Base-by-base conservation (phyloP, 2,797 vertebrate species). In the Bovichtus variegatus region DNA sequence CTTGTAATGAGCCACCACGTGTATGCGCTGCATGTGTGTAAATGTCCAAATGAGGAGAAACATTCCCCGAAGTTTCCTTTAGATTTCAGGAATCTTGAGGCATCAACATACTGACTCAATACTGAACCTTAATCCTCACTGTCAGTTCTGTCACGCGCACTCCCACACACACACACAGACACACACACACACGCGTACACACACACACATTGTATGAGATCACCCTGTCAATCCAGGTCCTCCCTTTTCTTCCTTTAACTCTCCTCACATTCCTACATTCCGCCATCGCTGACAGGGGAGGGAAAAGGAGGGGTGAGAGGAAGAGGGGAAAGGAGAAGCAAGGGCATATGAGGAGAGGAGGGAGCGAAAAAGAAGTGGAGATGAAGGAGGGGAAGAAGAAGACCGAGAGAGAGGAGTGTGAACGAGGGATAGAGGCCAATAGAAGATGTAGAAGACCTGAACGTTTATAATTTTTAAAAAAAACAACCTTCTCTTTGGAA, bases 201-300 rank as follows among this genome's bases (percentile, higher is more conserved):
- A 3, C 3, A 60, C 23, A 55, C 43, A 50, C 12, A 31, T 50
- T 40, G 36, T 27, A n/a, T 50, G 54, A 67, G 23, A 50, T 68
- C 43, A 50, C 10, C 10, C 43, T 49, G 68, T 61, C 46, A 71
- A 40, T 64, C 53, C 23, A 62, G 47, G 34, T 57, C 65, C 72
- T 62, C 43, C 74, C 46, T 64, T 58, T 49, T 67, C 62, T n/a
- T n/a, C n/a, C n/a, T n/a, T n/a, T 65, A 41, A 16, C 29, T 71
- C 29, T 65, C 53, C 47, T 71, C 27, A 36, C 53, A 86, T 74
- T 80, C 83, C 70, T 71, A 18, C 47, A 78, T 71, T 78, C 53
- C 70, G 64, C 36, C 58, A 46, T 72, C 61, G 51, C 29, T 13
- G 29, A 50, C 36, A 46, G 38, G 19, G n/a, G 38, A 47, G 15